Evolutionary conservation across 2,113 vertebrate species (phyloP).

Genomic region (Anguilla japonica): DNA sequence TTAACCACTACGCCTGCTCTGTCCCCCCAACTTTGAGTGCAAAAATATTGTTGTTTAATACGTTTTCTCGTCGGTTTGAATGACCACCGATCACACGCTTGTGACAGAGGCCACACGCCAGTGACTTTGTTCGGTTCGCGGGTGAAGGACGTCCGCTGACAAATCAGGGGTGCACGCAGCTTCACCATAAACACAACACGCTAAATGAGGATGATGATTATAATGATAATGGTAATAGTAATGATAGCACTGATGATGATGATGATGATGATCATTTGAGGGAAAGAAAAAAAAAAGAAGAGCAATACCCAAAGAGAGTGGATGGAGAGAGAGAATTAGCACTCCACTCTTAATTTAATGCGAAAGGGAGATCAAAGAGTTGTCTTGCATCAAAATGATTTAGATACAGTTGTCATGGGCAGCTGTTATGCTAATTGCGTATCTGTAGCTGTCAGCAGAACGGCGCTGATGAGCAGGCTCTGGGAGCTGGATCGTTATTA

Average conservation of each 20-base stretch:
- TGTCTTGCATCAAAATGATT: constrained; percentile 77
- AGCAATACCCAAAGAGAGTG: constrained; percentile 41
- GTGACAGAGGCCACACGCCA: not conserved
- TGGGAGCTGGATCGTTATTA: constrained; percentile 91
- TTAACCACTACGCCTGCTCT: not conserved
- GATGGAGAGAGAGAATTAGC: constrained; percentile 52
- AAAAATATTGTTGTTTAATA: not conserved
- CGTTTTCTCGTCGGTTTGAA: not conserved
- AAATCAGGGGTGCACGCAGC: not conserved
- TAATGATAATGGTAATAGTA: constrained; percentile 23
- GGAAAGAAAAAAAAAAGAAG: constrained; percentile 23
- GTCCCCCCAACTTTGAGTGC: not conserved
- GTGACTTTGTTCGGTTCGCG: not conserved
- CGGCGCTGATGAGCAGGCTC: constrained; percentile 83
- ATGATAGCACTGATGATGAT: constrained; percentile 52
- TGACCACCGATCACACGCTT: not conserved
- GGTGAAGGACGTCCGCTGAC: not conserved
- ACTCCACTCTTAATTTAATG: constrained; percentile 47
- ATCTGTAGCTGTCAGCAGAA: constrained; percentile 89
- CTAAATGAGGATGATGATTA: constrained; percentile 17
- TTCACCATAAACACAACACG: not conserved
- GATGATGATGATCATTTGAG: constrained; percentile 50
- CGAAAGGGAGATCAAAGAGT: constrained; percentile 82
- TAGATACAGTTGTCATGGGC: constrained; percentile 91
- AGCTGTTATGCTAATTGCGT: constrained; percentile 93